Percentiles rank a stretch among this genome's conserved stretches.
phyloP scores from a whole-genome alignment of 2,113 vertebrate genomes.

The Phalacrocorax carbo region DNA sequence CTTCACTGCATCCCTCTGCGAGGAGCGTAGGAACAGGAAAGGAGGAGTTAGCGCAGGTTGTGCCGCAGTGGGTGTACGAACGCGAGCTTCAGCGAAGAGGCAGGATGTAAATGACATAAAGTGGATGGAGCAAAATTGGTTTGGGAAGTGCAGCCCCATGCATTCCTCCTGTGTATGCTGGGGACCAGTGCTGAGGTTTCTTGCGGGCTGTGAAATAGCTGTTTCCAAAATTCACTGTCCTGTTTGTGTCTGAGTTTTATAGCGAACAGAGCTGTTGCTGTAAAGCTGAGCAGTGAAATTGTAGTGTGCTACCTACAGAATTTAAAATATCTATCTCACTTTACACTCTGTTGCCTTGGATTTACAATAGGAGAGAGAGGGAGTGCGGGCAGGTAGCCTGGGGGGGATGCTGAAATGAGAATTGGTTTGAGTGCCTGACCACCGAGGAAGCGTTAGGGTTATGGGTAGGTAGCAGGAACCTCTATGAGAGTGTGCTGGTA shows the following conservation, averaged over 20 bases:
- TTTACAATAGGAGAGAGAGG: background rate
- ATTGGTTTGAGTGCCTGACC: background rate
- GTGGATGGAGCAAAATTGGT: background rate
- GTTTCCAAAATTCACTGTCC: background rate
- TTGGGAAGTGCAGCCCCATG: background rate
- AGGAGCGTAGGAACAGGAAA: background rate
- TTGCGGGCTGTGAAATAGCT: background rate
- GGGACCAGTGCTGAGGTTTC: background rate
- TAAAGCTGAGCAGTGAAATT: background rate
- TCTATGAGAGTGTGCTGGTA: background rate
- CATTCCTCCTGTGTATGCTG: background rate
- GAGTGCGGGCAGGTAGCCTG: background rate
- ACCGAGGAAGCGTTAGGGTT: background rate
- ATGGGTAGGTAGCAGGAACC: background rate
- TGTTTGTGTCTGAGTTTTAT: background rate
- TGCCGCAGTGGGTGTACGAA: background rate
- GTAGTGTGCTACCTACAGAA: background rate
- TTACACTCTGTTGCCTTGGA: background rate
- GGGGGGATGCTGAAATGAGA: background rate
- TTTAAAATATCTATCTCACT: background rate
- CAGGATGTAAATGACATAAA: background rate
- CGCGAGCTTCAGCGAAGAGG: background rate
- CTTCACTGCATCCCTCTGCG: background rate
- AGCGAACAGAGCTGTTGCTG: background rate
- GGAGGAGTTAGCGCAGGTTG: background rate